Evolutionary conservation across 2,113 vertebrate species (phyloP).

Genomic region (Grammomys dolichurus): DNA sequence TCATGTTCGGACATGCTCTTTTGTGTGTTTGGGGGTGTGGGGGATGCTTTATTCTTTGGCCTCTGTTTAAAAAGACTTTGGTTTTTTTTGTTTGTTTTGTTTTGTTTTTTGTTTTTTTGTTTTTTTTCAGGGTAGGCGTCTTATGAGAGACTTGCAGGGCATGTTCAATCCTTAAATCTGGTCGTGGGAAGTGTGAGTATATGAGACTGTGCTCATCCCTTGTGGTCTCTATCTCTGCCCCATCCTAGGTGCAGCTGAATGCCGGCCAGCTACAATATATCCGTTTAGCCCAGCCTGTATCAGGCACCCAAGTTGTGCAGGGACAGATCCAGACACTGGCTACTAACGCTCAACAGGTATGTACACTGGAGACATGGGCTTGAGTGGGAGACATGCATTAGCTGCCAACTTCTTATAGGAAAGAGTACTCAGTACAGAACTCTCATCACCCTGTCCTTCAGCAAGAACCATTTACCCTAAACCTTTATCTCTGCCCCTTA

Average conservation of each 20-base stretch:
- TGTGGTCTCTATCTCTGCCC: constrained; percentile 82
- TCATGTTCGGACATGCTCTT: not conserved
- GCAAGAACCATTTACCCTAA: not conserved
- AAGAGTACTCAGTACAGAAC: not conserved
- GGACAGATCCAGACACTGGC: constrained; percentile 99
- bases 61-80: constrained; percentile 31
- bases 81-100: too few relatives aligned
- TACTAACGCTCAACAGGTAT: constrained; percentile 96
- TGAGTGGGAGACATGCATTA: not conserved
- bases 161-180: not conserved
- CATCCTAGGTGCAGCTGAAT: constrained; percentile 96
- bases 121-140: not conserved
- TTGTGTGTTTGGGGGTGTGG: not conserved
- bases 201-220: constrained; percentile 62
- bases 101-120: too few relatives aligned
- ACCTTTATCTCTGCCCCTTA: not conserved
- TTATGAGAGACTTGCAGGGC: not conserved
- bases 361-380: constrained; percentile 19
- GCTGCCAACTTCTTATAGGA: not conserved
- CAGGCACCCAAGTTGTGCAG: constrained; percentile 98
- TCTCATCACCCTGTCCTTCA: not conserved
- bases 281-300: constrained; percentile 97
- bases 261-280: constrained; percentile 99
- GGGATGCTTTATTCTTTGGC: not conserved
- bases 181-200: constrained; percentile 52